These are phyloP conservation scores for Diaprepes abbreviatus DNA, from an alignment of 2,888 invertebrate species.

Conservation along the genomic window DNA sequence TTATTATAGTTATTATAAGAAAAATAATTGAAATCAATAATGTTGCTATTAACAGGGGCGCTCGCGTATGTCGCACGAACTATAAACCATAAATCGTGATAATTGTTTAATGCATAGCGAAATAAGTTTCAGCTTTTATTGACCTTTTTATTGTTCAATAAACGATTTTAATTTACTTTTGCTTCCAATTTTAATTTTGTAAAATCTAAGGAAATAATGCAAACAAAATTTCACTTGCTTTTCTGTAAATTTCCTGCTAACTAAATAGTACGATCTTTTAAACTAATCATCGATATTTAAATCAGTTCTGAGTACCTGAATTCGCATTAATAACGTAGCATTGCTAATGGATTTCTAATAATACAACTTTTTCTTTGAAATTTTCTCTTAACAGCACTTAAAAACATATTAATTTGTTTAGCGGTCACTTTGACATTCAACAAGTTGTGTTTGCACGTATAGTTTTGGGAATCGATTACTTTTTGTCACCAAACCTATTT, in stretches of 20 bases:
- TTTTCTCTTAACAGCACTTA: not conserved
- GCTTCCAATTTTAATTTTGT: not conserved
- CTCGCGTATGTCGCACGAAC: too few species aligned
- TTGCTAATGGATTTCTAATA: constrained; percentile 15
- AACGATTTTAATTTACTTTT: constrained; percentile 3
- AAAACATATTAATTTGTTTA: constrained; percentile 1
- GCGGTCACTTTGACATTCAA: not conserved
- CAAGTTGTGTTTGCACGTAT: not conserved
- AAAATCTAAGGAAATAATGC: not conserved
- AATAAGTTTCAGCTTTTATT: not conserved
- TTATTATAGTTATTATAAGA: too few species aligned
- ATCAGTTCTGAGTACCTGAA: not conserved
- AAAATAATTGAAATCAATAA: too few species aligned
- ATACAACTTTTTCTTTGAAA: constrained; percentile 10
- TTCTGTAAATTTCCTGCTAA: not conserved
- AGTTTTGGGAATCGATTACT: not conserved
- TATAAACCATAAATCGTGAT: not conserved
- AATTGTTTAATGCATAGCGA: not conserved
- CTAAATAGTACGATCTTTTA: not conserved
- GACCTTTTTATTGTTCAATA: not conserved
- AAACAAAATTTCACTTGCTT: not conserved
- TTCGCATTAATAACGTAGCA: not conserved
- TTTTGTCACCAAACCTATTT: not conserved
- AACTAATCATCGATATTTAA: not conserved
- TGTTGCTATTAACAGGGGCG: too few species aligned